Evolutionary conservation across 2,888 invertebrate genomes (phyloP).

Genomic region (Nowickia ferox): DNA sequence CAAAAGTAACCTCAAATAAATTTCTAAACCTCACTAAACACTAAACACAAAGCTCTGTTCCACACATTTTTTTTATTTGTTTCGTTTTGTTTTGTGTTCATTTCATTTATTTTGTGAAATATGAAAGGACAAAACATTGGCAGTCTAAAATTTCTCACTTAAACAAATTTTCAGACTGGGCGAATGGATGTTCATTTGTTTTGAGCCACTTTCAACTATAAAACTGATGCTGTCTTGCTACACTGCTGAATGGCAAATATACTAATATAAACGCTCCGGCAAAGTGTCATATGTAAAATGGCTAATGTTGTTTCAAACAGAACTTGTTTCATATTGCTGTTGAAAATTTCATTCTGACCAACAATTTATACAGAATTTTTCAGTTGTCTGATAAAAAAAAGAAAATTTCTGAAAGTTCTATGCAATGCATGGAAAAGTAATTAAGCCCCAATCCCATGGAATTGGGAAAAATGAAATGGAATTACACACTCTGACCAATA

Average conservation of each 20-base stretch:
- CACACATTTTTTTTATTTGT: not conserved
- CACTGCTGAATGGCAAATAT: constrained; percentile 55
- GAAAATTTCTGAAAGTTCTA: not conserved
- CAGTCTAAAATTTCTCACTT: constrained; percentile 33
- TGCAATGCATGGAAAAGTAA: constrained; percentile 61
- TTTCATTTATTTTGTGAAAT: constrained; percentile 37
- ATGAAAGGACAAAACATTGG: constrained; percentile 17
- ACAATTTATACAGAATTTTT: constrained; percentile 39
- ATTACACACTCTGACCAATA: constrained; percentile 15
- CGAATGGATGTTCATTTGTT: not conserved
- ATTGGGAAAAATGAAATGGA: not conserved
- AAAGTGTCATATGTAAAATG: constrained; percentile 63
- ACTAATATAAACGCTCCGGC: constrained; percentile 53
- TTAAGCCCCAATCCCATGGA: constrained; percentile 56
- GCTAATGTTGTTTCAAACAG: constrained; percentile 55
- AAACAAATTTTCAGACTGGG: not conserved
- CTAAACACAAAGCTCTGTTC: constrained; percentile 46
- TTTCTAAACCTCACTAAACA: constrained; percentile 64
- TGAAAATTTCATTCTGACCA: constrained; percentile 53
- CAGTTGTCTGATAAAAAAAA: not conserved
- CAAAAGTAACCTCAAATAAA: constrained; percentile 66
- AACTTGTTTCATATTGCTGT: constrained; percentile 41
- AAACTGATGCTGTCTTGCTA: constrained; percentile 9
- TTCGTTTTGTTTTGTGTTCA: constrained; percentile 30
- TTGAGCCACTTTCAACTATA: not conserved